Evolutionary conservation across 2,888 invertebrate genomes (phyloP).

Genomic region (Laspeyria flexula): DNA sequence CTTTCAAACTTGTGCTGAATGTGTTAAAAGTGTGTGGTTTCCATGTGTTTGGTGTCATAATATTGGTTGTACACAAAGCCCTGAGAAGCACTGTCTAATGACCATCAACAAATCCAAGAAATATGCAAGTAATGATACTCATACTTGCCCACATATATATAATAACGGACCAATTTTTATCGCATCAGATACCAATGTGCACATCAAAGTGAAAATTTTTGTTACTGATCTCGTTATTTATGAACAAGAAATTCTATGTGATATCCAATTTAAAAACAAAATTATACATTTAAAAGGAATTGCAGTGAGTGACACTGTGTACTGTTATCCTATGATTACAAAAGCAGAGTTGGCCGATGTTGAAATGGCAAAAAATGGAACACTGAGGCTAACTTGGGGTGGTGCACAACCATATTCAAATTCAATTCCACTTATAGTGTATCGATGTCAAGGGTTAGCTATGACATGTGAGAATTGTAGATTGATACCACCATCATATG

Average conservation of each 20-base stretch:
- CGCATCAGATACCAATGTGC: conserved; percentile 41
- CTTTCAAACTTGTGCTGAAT: conserved; percentile 51
- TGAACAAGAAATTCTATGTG: conserved; percentile 53
- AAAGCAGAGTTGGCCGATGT: conserved; percentile 5
- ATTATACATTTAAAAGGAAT: conserved; percentile 49
- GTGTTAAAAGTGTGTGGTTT: conserved; percentile 44
- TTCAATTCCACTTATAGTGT: conserved; percentile 44
- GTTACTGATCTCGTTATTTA: conserved; percentile 51
- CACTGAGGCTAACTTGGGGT: conserved; percentile 30
- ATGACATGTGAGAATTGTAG: conserved; percentile 28
- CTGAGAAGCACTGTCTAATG: conserved; percentile 46
- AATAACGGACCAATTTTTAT: conserved; percentile 49
- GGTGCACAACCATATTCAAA: conserved; percentile 55
- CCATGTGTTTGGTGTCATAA: conserved; percentile 63
- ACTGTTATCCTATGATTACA: conserved; percentile 50
- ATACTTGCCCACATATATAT: conserved; percentile 50
- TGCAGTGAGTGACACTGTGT: conserved; percentile 45
- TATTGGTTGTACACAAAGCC: conserved; percentile 51
- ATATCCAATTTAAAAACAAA: conserved; percentile 42
- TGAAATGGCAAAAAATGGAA: conserved; percentile 38
- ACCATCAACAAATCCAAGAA: neutral
- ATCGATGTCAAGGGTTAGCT: conserved; percentile 42
- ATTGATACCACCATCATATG: conserved; percentile 16
- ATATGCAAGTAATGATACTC: conserved; percentile 1
- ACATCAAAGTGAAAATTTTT: conserved; percentile 51